These are phyloP conservation scores for Charanyca ferruginea DNA, from an alignment of 2,888 invertebrate genomes.

Conservation along the genomic window DNA sequence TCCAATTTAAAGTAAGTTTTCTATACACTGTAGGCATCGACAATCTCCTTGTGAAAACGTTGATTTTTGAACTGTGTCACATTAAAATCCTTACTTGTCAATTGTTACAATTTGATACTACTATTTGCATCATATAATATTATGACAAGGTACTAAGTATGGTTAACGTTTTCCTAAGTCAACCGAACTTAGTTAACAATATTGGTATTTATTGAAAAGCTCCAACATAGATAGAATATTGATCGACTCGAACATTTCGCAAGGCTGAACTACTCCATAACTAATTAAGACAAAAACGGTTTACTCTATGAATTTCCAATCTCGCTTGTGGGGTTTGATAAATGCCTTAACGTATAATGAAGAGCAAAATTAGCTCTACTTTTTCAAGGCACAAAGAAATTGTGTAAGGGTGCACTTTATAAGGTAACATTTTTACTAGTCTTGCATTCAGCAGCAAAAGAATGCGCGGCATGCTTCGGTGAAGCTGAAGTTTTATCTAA, in stretches of 20 bases:
- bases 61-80: neutral
- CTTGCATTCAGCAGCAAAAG: neutral
- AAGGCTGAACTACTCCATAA: constrained; percentile 57
- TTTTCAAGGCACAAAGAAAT: constrained; percentile 31
- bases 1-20: neutral
- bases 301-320: constrained; percentile 62
- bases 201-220: constrained; percentile 47
- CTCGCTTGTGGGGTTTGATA: constrained; percentile 49
- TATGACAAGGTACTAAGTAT: no score
- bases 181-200: constrained; percentile 20
- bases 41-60: neutral
- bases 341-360: constrained; percentile 48
- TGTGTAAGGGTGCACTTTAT: constrained; percentile 9
- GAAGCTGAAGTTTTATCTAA: no score
- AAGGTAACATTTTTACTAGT: neutral
- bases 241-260: constrained; percentile 55
- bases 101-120: neutral
- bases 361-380: constrained; percentile 35
- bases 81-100: neutral
- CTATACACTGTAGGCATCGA: neutral
- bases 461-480: no score
- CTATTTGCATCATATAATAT: no score
- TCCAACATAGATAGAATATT: constrained; percentile 48
- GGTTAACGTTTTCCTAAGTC: neutral
- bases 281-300: constrained; percentile 64